Percentiles rank a stretch among this genome's conserved stretches.
phyloP scores from a whole-genome alignment of 2,888 invertebrate species.

The Eumerus sabulonum region DNA sequence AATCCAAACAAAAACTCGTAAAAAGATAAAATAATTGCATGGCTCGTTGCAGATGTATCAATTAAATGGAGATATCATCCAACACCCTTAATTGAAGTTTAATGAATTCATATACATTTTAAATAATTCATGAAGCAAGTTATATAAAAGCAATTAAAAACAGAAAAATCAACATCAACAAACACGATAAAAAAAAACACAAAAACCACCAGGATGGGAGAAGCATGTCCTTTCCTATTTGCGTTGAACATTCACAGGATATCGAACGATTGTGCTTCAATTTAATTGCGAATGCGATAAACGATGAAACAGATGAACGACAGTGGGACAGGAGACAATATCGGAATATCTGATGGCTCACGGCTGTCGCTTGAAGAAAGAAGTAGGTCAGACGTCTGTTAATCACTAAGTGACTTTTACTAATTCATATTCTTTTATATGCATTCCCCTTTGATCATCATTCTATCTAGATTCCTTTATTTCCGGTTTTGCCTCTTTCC shows the following conservation, averaged over 20 bases:
- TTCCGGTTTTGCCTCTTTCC: no score
- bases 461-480: neutral
- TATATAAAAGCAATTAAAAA: conserved; percentile 53
- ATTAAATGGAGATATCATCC: conserved; percentile 24
- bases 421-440: conserved; percentile 43
- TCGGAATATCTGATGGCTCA: neutral
- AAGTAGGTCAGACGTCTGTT: conserved; percentile 66
- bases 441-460: conserved; percentile 40
- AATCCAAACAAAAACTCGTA: neutral
- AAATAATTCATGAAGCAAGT: conserved; percentile 39
- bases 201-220: no score
- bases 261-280: conserved; percentile 45
- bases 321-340: neutral
- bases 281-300: conserved; percentile 53
- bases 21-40: conserved; percentile 25
- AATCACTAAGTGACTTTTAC: conserved; percentile 53
- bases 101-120: conserved; percentile 35
- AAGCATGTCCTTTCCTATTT: conserved; percentile 9
- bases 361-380: neutral
- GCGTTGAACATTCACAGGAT: conserved; percentile 29
- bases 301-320: conserved; percentile 5
- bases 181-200: no score
- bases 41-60: conserved; percentile 20
- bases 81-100: conserved; percentile 33
- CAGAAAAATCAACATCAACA: no score